Evolutionary conservation across 2,113 vertebrate genomes (phyloP).

Genomic region (Circaetus cinerascens): DNA sequence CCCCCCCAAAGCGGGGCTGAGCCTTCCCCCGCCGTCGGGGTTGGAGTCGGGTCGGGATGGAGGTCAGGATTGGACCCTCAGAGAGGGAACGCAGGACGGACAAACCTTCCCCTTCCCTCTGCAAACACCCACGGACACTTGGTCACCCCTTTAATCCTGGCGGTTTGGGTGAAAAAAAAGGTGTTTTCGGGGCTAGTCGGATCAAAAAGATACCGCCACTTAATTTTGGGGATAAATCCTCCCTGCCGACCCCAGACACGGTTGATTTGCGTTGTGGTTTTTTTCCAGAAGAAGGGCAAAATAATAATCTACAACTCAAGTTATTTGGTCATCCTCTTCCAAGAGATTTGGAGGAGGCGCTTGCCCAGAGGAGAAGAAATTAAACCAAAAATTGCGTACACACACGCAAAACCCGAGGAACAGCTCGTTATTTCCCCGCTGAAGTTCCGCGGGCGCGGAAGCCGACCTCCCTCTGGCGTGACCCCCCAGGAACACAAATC

Average conservation of each 20-base stretch:
- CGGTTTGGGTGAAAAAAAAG: not conserved
- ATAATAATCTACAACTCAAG: accelerated
- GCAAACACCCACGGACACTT: accelerated
- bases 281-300: not conserved
- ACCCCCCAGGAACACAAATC: not conserved
- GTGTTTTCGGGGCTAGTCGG: accelerated
- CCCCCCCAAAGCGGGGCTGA: not conserved
- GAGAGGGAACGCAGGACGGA: not conserved
- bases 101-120: not conserved
- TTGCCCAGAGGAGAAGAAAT: not conserved
- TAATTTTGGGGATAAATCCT: not conserved
- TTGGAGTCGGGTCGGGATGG: not conserved
- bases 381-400: accelerated
- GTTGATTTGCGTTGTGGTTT: too few species aligned
- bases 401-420: not conserved
- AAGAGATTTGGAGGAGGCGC: not conserved
- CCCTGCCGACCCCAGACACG: accelerated
- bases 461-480: accelerated
- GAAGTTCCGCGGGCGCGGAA: not conserved
- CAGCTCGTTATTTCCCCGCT: not conserved
- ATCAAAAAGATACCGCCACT: accelerated
- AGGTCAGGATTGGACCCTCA: not conserved
- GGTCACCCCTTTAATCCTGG: not conserved
- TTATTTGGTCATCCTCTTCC: not conserved
- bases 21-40: too few species aligned